Evolutionary conservation across 2,797 vertebrate species (phyloP).

Genomic region (Propithecus deckenii): DNA sequence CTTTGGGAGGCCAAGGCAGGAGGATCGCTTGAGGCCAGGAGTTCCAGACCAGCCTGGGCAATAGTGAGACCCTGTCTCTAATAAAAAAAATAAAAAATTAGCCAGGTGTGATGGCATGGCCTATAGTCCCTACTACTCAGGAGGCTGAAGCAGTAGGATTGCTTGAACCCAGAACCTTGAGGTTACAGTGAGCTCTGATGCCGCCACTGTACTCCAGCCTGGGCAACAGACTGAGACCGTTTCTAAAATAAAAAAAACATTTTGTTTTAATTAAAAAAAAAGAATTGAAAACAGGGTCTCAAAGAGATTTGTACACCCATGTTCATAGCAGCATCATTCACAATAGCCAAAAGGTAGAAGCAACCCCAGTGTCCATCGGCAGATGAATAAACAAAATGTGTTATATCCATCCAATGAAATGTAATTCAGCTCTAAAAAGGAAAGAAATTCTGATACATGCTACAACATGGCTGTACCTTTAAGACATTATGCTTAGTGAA

Average conservation of each 20-base stretch:
- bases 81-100: neutral
- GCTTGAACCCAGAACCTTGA: neutral
- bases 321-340: neutral
- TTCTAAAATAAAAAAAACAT: neutral
- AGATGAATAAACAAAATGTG: neutral
- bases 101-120: neutral
- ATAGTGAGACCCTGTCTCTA: neutral
- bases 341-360: neutral
- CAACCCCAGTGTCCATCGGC: neutral
- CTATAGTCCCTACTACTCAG: neutral
- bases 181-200: neutral
- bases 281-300: slow-evolving; percentile 9
- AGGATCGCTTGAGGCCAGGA: no score
- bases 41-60: neutral
- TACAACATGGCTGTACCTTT: neutral
- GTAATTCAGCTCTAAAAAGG: neutral
- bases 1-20: neutral
- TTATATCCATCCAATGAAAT: neutral
- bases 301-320: neutral
- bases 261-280: neutral
- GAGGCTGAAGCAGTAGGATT: neutral
- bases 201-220: neutral
- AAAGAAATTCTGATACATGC: neutral
- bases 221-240: neutral
- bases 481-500: neutral